phyloP scores from a whole-genome alignment of 2,888 invertebrate genomes.

The Hirtodrosophila alboralis region DNA sequence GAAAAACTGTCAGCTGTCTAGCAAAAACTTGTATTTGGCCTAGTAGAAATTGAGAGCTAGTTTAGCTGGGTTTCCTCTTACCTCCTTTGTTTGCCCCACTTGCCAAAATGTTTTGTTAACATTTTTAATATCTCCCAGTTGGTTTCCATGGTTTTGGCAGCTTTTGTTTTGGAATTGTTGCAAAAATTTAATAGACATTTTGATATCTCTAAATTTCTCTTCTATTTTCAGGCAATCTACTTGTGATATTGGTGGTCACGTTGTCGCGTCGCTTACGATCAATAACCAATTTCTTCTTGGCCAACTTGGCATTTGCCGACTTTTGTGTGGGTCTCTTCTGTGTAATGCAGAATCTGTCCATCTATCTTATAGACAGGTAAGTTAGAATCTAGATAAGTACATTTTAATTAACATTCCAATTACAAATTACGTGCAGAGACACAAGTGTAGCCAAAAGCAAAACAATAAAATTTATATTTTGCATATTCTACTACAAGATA shows the following conservation, averaged over 20 bases:
- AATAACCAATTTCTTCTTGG: slow-evolving; percentile 95
- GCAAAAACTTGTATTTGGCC: slow-evolving; percentile 28
- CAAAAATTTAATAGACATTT: slow-evolving; percentile 23
- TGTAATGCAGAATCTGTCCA: slow-evolving; percentile 94
- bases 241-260: slow-evolving; percentile 94
- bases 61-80: background rate
- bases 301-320: slow-evolving; percentile 95
- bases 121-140: slow-evolving; percentile 42
- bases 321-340: slow-evolving; percentile 96
- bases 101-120: slow-evolving; percentile 45
- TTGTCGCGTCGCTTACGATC: slow-evolving; percentile 92
- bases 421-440: slow-evolving; percentile 6
- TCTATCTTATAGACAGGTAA: slow-evolving; percentile 91
- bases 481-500: no score
- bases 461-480: no score
- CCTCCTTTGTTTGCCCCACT: slow-evolving; percentile 7
- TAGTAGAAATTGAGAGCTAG: slow-evolving; percentile 10
- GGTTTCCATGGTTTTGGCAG: slow-evolving; percentile 14
- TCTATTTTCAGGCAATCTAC: slow-evolving; percentile 90
- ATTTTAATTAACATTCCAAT: slow-evolving; percentile 14
- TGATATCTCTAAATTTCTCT: slow-evolving; percentile 26
- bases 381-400: slow-evolving; percentile 57
- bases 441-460: background rate
- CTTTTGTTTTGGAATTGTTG: slow-evolving; percentile 25
- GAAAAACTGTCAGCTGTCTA: slow-evolving; percentile 9